Conservation (phyloP, 2,113 vertebrate species). For the Loxodonta africana region DNA sequence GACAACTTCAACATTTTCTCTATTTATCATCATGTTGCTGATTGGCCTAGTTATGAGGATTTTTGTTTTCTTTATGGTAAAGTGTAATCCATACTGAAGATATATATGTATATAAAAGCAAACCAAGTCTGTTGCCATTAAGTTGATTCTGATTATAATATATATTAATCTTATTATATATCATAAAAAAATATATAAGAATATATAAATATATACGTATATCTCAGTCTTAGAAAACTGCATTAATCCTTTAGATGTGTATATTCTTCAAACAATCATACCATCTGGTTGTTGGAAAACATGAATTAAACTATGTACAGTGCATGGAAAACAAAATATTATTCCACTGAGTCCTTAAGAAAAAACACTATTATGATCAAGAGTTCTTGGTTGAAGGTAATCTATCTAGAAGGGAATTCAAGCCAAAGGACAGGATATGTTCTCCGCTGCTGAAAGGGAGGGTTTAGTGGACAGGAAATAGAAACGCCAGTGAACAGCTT, state of each 20-base stretch:
- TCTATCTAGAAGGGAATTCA: not conserved
- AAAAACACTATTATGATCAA: not conserved
- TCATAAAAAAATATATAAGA: no score
- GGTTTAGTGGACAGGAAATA: not conserved
- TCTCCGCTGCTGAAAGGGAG: not conserved
- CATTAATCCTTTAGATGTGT: not conserved
- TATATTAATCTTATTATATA: no score
- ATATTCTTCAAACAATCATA: not conserved
- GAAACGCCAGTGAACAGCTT: not conserved
- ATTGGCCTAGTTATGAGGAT: no score
- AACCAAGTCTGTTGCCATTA: no score
- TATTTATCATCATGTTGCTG: no score
- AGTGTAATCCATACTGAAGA: no score
- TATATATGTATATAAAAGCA: no score
- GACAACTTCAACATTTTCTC: no score
- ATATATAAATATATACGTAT: no score
- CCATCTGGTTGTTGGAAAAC: not conserved
- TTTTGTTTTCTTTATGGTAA: no score
- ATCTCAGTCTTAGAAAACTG: not conserved
- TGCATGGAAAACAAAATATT: not conserved
- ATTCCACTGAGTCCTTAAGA: not conserved
- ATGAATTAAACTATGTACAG: not conserved
- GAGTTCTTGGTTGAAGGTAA: not conserved
- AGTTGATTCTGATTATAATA: no score
- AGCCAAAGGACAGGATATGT: not conserved